Evolutionary conservation across 2,888 invertebrate genomes (phyloP), one percentile per base, ranked within the genome.

Genomic region (Cosmia trapezina): DNA sequence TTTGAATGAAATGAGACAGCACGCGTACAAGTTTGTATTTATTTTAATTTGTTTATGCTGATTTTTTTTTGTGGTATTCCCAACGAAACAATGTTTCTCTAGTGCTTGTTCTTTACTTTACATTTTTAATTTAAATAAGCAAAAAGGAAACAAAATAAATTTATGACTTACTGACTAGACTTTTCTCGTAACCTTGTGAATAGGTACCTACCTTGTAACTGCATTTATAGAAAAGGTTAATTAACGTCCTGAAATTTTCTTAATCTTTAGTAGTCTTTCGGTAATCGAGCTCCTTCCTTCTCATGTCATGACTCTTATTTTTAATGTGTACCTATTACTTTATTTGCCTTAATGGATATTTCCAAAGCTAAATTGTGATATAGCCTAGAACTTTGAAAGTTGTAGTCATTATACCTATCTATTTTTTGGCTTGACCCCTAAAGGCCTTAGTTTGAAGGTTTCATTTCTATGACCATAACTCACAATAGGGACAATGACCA

Each of bases 1-100:
- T 47, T 76, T 73, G 45, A 59, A 73, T 72, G 11, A 41, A 67
- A 69, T 75, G 54, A 61, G 60, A 60, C 49, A 45, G 57, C 43
- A 70, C 4, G 22, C 12, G 6, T 60, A 54, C 56, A 60, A 41
- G 68, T 66, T 22, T 41, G 2, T 37, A 41, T 33, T 63, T 67
- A 17, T 17, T 56, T 5, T 47, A 28, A 53, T 37, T 54, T n/a
- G 6, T 64, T 41, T 53, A 12, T 53, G 53, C 11, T 51, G n/a
- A 22, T 11, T 5, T 22, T 5, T 22, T n/a, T 51, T 51, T 11
- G 51, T n/a, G 22, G 22, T 51, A n/a, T 51, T 51, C n/a, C 11
- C 11, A 51, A 51, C 51, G 11, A 22, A n/a, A 11, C 11, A 51
- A 51, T 51, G n/a, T 51, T n/a, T n/a, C 51, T 51, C 11, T 51